phyloP scores from a whole-genome alignment of 2,888 invertebrate genomes.

The Elysia crispata region DNA sequence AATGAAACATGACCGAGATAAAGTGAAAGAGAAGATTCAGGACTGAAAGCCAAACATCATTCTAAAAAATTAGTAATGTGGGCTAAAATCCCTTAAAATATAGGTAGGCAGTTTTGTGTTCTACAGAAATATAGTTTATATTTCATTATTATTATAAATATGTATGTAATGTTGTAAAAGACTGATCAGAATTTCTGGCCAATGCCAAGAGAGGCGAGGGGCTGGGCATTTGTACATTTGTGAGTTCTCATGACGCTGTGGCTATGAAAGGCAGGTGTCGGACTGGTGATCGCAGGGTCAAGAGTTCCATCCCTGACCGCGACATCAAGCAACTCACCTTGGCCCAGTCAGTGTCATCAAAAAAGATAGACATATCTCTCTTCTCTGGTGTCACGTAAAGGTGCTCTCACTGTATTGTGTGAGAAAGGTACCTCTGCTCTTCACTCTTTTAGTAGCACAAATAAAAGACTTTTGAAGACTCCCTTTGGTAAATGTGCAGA shows the following conservation, averaged over 20 bases:
- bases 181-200: conserved; percentile 1
- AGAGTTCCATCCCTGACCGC: neutral
- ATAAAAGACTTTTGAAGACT: neutral
- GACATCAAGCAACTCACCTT: neutral
- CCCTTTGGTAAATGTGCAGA: neutral
- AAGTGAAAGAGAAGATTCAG: too few species aligned
- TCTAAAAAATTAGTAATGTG: neutral
- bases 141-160: conserved; percentile 2
- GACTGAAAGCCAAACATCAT: conserved; percentile 12
- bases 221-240: too few species aligned
- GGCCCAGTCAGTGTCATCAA: conserved; percentile 9
- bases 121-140: neutral
- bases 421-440: neutral
- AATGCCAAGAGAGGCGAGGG: neutral
- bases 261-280: conserved; percentile 3
- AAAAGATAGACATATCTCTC: too few species aligned
- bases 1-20: too few species aligned
- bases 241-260: neutral
- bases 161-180: too few species aligned
- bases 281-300: conserved; percentile 3
- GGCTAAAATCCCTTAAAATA: conserved; percentile 1
- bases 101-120: too few species aligned
- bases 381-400: too few species aligned
- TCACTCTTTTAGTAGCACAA: neutral
- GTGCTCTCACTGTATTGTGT: neutral